Conservation (phyloP, 2,888 invertebrate species). For the Agrenia bidenticulata region DNA sequence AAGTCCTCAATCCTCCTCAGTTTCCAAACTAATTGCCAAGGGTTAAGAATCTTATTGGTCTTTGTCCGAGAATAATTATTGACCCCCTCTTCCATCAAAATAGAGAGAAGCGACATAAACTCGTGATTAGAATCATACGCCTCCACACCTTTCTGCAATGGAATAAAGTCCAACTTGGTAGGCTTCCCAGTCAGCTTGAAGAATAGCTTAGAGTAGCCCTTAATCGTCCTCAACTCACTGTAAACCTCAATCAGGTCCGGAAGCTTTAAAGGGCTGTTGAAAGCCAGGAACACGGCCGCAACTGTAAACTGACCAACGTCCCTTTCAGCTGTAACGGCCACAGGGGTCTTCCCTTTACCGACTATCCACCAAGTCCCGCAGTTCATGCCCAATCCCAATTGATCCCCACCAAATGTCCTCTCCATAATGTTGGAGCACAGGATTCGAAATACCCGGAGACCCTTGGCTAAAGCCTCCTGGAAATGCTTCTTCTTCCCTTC, state of each 20-base stretch:
- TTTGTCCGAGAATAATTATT: slow-evolving; percentile 14
- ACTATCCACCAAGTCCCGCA: slow-evolving; percentile 15
- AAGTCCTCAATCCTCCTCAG: slow-evolving; percentile 29
- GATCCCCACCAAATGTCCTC: slow-evolving; percentile 16
- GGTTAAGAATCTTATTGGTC: slow-evolving; percentile 26
- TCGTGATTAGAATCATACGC: slow-evolving; percentile 7
- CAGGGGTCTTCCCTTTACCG: slow-evolving; percentile 12
- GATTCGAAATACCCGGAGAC: slow-evolving; percentile 16
- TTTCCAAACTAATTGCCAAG: slow-evolving; percentile 24
- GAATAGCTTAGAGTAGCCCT: slow-evolving; percentile 25
- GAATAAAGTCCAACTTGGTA: slow-evolving; percentile 15
- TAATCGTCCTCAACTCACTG: slow-evolving; percentile 23
- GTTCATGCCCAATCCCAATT: slow-evolving; percentile 19
- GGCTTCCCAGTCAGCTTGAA: slow-evolving; percentile 9
- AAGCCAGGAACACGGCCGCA: slow-evolving; percentile 16
- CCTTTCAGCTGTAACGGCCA: slow-evolving; percentile 20
- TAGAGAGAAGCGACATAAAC: slow-evolving; percentile 20
- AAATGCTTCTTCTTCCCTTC: slow-evolving; percentile 18
- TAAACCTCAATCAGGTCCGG: slow-evolving; percentile 26
- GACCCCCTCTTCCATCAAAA: slow-evolving; percentile 22
- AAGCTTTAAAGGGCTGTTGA: slow-evolving; percentile 4
- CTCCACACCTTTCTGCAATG: not conserved
- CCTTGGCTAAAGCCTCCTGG: slow-evolving; percentile 14
- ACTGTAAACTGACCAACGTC: slow-evolving; percentile 21
- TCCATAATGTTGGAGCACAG: slow-evolving; percentile 22